A percentile compares a stretch with the other conserved stretches of the same genome.
phyloP scores from a whole-genome alignment of 2,888 invertebrate species.

The Monochamus alternatus region DNA sequence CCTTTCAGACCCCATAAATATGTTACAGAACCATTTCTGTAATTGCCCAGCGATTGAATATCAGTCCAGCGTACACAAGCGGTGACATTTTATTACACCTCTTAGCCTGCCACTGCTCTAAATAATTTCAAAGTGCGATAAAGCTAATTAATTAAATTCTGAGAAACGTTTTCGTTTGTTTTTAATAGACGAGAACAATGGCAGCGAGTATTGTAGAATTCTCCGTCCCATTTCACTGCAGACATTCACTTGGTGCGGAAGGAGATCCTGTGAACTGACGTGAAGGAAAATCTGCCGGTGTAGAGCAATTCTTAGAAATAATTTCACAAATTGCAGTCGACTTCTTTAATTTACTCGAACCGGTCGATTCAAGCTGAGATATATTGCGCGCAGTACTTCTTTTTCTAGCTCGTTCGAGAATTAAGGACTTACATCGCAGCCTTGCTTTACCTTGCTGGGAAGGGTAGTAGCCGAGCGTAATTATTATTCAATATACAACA shows the following conservation, averaged over 20 bases:
- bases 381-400: conserved; percentile 32
- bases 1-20: conserved; percentile 53
- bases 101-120: conserved; percentile 44
- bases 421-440: conserved; percentile 48
- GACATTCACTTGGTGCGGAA: not conserved
- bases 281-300: conserved; percentile 1
- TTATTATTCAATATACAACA: conserved; percentile 72
- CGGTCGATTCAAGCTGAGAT: conserved; percentile 15
- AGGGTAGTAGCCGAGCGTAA: conserved; percentile 68
- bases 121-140: conserved; percentile 60
- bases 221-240: conserved; percentile 12
- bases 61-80: conserved; percentile 47
- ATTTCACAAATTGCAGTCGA: conserved; percentile 71
- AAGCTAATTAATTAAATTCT: conserved; percentile 67
- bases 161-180: conserved; percentile 59
- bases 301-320: conserved; percentile 68
- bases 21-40: conserved; percentile 53
- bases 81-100: conserved; percentile 50
- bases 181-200: conserved; percentile 53
- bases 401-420: conserved; percentile 35
- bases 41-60: conserved; percentile 55
- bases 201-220: conserved; percentile 43
- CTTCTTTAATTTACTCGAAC: conserved; percentile 66
- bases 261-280: not conserved
- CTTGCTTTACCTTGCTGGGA: conserved; percentile 38